These are phyloP conservation scores for Pyrgus malvae DNA, from an alignment of 2,888 invertebrate genomes.

Conservation along the genomic window DNA sequence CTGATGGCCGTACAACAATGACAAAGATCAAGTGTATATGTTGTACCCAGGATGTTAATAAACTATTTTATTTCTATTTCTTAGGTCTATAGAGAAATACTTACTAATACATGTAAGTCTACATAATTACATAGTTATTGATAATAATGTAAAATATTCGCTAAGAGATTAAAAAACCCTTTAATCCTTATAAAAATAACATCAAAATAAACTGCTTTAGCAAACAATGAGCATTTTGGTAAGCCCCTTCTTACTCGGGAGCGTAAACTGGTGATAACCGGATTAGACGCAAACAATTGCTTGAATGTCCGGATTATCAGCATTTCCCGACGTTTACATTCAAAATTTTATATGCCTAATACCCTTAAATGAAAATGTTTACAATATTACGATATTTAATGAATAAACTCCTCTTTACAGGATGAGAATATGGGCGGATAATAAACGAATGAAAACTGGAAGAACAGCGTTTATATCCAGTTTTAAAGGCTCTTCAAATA, in stretches of 20 bases:
- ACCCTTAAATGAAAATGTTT: background rate
- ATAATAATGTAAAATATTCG: too few species aligned
- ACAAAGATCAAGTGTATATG: too few species aligned
- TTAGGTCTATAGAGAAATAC: too few species aligned
- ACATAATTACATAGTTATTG: too few species aligned
- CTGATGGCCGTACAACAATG: too few species aligned
- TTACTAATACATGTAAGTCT: too few species aligned
- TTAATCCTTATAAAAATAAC: too few species aligned
- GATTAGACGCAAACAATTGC: conserved; percentile 32
- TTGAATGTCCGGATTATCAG: conserved; percentile 9
- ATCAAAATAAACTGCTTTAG: too few species aligned
- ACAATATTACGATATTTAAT: background rate
- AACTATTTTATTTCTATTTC: too few species aligned
- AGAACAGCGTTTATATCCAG: background rate
- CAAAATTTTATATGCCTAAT: background rate
- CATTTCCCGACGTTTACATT: background rate
- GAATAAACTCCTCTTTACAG: background rate
- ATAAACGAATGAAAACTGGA: conserved; percentile 1
- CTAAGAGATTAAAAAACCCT: too few species aligned
- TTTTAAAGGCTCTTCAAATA: background rate
- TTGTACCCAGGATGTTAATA: too few species aligned
- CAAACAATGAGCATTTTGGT: background rate
- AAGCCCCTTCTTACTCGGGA: conserved; percentile 14
- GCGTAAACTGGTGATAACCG: conserved; percentile 28
- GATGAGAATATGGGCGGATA: background rate